Evolutionary conservation across 1,140 invertebrate genomes (phyloP), one percentile per base, ranked within the genome.

Genomic region (Aphelenchoides avenae): DNA sequence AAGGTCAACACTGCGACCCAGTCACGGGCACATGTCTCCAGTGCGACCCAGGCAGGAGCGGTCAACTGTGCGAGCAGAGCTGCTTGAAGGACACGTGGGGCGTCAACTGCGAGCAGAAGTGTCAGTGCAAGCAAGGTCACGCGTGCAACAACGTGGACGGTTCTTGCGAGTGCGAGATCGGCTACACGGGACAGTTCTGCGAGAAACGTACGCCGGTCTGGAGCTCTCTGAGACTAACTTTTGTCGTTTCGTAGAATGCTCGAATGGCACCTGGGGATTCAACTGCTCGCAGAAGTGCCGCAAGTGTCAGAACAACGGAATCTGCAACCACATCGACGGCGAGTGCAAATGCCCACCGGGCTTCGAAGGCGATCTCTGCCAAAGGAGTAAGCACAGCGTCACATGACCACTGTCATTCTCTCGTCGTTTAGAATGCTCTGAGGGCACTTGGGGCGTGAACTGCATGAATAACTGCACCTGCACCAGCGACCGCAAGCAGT

Each of bases 1-100:
- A 96, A 78, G 85, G 84, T 34, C 90, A 88, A 13, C 81, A 81
- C 13, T 97, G 91, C 77, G 84, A 87, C 76, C 84, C 85, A 13
- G 80, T 83, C 33, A 85, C 81, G 29, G 89, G 89, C 1, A 78
- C 82, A 53, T 91, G 89, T 76, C 82, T 48, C n/a, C 42, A 81
- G 55, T 92, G 89, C 75, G 82, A 83, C 7, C 79, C 84, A 34
- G 89, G 89, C 34, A 89, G 86, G 85, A 86, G 81, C 52, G 86
- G 80, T 60, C 24, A 94, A 89, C 78, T 83, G 43, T 93, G 90
- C 71, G 83, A 86, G 46, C 75, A 85, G 52, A 79, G 80, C 59
- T 93, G 89, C 78, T n/a, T 36, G 11, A 13, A 13, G 1, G 80
- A 83, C 9, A 46, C 29, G 20, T 67, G 59, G 60, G 64, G 64